Percentiles rank a stretch among this genome's conserved stretches.
Conservation (phyloP, 2,797 vertebrate genomes). For the Protonibea diacanthus region DNA sequence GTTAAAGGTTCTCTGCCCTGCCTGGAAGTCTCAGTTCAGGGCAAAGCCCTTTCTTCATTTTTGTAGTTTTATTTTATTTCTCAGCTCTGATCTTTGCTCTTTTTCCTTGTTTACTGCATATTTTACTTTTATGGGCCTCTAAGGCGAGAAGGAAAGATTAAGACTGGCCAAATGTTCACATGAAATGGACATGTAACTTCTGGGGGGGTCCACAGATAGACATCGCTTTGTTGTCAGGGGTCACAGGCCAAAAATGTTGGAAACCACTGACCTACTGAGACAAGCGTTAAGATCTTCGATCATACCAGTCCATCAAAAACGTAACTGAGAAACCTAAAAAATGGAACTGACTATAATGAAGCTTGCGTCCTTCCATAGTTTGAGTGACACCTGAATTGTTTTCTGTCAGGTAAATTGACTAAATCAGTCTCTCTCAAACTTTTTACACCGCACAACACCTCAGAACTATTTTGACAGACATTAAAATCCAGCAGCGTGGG, state of each 20-base stretch:
- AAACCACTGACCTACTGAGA: background rate
- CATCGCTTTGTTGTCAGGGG: background rate
- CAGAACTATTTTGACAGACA: no score
- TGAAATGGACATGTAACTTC: no score
- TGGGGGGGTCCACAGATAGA: background rate
- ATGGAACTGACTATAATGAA: no score
- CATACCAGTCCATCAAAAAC: background rate
- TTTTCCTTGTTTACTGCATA: background rate
- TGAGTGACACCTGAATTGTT: constrained; percentile 8
- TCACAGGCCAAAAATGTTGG: no score
- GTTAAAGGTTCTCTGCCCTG: background rate
- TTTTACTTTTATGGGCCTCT: background rate
- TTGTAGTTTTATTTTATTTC: background rate
- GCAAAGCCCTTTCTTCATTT: background rate
- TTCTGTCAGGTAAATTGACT: background rate
- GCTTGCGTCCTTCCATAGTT: background rate
- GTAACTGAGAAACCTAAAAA: no score
- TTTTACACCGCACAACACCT: no score
- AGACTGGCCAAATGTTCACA: no score
- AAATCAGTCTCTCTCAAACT: no score
- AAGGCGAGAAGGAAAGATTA: background rate
- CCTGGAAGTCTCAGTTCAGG: background rate
- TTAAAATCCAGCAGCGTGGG: no score
- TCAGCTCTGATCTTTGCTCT: background rate
- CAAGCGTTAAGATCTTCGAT: background rate